phyloP scores from a whole-genome alignment of 1,140 invertebrate species.

The Oedothorax gibbosus region DNA sequence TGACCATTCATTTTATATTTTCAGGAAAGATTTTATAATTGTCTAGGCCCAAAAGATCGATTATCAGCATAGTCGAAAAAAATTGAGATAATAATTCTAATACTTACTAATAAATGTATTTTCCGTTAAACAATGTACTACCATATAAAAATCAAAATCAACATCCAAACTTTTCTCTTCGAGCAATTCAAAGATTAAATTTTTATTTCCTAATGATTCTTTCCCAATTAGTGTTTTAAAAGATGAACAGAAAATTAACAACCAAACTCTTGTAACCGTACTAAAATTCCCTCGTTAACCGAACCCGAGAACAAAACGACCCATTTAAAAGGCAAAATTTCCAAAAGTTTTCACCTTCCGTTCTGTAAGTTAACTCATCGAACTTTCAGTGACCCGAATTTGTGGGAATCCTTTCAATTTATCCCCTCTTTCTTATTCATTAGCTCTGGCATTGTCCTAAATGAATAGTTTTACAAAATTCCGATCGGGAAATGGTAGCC shows the following conservation, averaged over 20 bases:
- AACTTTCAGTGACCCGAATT: not conserved
- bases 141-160: no score
- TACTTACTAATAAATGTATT: no score
- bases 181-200: no score
- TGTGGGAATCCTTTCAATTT: slow-evolving; percentile 18
- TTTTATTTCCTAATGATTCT: not conserved
- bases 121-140: no score
- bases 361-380: not conserved
- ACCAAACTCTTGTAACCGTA: not conserved
- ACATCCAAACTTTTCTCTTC: no score
- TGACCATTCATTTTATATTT: no score
- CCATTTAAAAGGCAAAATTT: slow-evolving; percentile 29
- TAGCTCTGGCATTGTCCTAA: slow-evolving; percentile 31
- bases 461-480: no score
- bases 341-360: not conserved
- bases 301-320: slow-evolving; percentile 11
- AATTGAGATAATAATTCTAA: no score
- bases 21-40: no score
- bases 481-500: no score
- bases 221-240: not conserved
- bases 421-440: slow-evolving; percentile 30
- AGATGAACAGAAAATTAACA: not conserved
- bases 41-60: no score
- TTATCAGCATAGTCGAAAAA: no score
- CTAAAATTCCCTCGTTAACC: slow-evolving; percentile 21